These are phyloP conservation scores for Terrapene triunguis DNA, from an alignment of 2,113 vertebrate species.

Conservation along the genomic window DNA sequence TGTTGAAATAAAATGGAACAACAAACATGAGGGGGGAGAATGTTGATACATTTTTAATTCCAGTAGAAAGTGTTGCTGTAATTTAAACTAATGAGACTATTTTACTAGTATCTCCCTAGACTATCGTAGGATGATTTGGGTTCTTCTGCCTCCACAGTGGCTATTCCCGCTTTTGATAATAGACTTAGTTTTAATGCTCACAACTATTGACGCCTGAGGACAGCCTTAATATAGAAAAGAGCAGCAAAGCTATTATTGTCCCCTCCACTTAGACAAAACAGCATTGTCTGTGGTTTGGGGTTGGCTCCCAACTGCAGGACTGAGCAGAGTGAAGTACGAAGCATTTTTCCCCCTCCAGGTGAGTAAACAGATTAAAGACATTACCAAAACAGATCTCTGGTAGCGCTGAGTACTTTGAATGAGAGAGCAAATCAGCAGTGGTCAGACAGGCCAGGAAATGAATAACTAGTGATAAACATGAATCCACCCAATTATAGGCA, in stretches of 20 bases:
- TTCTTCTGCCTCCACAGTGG: not conserved
- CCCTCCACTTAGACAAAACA: not conserved
- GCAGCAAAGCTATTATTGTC: not conserved
- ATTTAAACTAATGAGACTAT: not conserved
- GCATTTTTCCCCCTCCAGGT: not conserved
- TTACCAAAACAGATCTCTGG: slow-evolving; percentile 1
- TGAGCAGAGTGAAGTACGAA: not conserved
- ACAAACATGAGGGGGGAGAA: not conserved
- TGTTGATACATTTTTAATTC: not conserved
- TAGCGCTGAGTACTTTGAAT: not conserved
- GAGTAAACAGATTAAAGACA: slow-evolving; percentile 17
- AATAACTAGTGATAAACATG: not conserved
- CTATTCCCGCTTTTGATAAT: not conserved
- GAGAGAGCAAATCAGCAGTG: not conserved
- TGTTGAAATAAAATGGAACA: not conserved
- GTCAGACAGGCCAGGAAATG: not conserved
- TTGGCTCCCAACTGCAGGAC: not conserved
- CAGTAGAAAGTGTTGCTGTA: not conserved
- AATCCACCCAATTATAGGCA: not conserved
- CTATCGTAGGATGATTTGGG: not conserved
- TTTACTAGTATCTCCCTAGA: not conserved
- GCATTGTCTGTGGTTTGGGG: not conserved
- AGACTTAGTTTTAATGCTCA: not conserved
- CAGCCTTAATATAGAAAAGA: not conserved
- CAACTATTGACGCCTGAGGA: not conserved